Evolutionary conservation across 2,113 vertebrate species (phyloP).

Genomic region (Scomber japonicus): DNA sequence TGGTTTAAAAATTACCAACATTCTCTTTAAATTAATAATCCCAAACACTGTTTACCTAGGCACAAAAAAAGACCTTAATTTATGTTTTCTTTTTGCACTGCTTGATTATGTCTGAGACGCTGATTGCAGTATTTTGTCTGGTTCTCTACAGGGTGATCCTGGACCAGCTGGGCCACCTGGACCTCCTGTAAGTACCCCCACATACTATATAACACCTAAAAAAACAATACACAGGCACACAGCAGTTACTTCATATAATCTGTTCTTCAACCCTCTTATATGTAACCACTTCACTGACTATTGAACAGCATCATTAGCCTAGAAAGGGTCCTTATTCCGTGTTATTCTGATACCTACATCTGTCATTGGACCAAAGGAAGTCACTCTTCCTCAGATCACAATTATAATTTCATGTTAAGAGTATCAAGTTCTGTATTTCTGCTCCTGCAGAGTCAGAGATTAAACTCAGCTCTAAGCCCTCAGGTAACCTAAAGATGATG

Average conservation of each 20-base stretch:
- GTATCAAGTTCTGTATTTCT: neutral
- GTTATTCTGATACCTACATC: no score
- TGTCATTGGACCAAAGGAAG: neutral
- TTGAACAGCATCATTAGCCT: neutral
- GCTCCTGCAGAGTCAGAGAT: neutral
- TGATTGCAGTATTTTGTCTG: conserved; percentile 34
- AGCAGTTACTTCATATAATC: neutral
- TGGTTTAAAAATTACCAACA: neutral
- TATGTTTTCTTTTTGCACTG: neutral
- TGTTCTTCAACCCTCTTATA: no score
- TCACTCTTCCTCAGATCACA: neutral
- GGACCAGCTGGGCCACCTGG: conserved; percentile 92
- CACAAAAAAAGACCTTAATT: no score
- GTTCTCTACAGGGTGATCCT: conserved; percentile 86
- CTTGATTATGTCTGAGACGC: neutral
- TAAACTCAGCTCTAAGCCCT: neutral
- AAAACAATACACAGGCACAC: neutral
- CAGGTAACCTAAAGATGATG: neutral
- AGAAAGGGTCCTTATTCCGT: neutral
- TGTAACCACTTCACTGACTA: neutral
- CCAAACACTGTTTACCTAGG: neutral
- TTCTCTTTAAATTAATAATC: neutral
- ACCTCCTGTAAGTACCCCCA: conserved; percentile 89
- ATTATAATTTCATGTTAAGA: neutral
- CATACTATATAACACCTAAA: neutral